Base-by-base conservation (phyloP, 2,797 vertebrate species). In the Typhlichthys eigenmanni region DNA sequence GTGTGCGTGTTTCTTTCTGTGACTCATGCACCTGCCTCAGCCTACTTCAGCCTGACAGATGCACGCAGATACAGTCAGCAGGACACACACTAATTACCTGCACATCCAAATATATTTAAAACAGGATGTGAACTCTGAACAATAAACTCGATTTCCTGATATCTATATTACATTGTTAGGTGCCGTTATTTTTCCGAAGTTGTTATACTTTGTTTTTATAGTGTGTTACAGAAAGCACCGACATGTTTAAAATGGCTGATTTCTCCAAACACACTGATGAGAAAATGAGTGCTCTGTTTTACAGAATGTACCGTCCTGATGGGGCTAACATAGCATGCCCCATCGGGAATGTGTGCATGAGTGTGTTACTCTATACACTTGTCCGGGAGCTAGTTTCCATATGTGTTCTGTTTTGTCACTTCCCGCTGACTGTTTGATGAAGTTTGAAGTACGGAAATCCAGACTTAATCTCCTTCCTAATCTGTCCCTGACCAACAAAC, bases 371-470 rank as follows among this genome's bases (percentile, higher is more conserved):
- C 16, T 1, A 1, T 56, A 19, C 13, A 3, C 53, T 55, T 61
- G 48, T 79, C 11, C 56, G 54, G 59, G 64, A 59, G 67, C 54
- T 62, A 0, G 4, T 63, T 63, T 74, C 68, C 61, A 72, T 58
- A 55, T 71, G 60, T 48, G 55, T 81, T 56, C 69, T 74, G 61
- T 78, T 85, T 80, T 64, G 48, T 62, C 60, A 58, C 52, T 83
- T 71, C 72, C 63, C 63, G 50, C 79, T 74, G 75, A 80, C 78
- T 72, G 56, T 75, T 52, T 83, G 70, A 90, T 86, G 78, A 89
- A 80, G 90, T 91, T 91, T 91, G 81, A 91, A 89, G 90, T 81
- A 80, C 69, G 80, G 79, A 89, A 88, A 90, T 89, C 83, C 82
- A 84, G 71, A 66, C 46, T 55, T 86, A 89, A 91, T 87, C 86